Conservation (phyloP, 2,113 vertebrate genomes). For the Gasterosteus aculeatus region DNA sequence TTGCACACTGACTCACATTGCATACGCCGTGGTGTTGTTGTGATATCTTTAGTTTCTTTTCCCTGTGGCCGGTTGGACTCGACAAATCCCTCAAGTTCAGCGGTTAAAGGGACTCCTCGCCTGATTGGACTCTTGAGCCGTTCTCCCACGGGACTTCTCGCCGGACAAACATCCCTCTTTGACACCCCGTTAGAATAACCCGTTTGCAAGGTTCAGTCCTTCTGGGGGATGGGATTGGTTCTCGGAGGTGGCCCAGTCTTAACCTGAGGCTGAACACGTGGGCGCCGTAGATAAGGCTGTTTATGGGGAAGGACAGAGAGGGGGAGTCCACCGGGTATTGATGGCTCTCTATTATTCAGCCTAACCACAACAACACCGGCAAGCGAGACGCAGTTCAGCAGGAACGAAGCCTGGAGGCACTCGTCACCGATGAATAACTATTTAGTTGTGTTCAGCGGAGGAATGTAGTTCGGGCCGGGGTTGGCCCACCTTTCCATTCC, state of each 20-base stretch:
- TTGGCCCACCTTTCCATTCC: constrained; percentile 12
- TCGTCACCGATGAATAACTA: constrained; percentile 22
- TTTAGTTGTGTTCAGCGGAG: constrained; percentile 11
- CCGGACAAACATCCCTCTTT: constrained; percentile 67
- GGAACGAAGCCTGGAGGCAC: background rate
- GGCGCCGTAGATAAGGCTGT: background rate
- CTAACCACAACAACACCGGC: background rate
- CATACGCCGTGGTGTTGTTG: constrained; percentile 8
- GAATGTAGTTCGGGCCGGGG: constrained; percentile 20
- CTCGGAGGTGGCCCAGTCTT: constrained; percentile 43
- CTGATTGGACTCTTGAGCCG: constrained; percentile 65
- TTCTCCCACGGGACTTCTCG: constrained; percentile 38
- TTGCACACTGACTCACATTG: background rate
- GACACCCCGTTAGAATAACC: constrained; percentile 39
- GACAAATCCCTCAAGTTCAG: constrained; percentile 43
- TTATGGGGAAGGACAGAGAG: background rate
- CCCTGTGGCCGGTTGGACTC: constrained; percentile 34
- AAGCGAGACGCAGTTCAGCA: constrained; percentile 6
- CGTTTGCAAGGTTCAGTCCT: constrained; percentile 46
- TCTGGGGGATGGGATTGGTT: constrained; percentile 40
- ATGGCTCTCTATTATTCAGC: background rate
- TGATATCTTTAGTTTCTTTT: constrained; percentile 30
- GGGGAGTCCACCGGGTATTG: background rate
- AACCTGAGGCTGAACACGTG: background rate
- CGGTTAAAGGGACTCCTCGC: constrained; percentile 21